Base-by-base conservation (phyloP, 2,888 invertebrate genomes). In the Hanleya hanleyi region DNA sequence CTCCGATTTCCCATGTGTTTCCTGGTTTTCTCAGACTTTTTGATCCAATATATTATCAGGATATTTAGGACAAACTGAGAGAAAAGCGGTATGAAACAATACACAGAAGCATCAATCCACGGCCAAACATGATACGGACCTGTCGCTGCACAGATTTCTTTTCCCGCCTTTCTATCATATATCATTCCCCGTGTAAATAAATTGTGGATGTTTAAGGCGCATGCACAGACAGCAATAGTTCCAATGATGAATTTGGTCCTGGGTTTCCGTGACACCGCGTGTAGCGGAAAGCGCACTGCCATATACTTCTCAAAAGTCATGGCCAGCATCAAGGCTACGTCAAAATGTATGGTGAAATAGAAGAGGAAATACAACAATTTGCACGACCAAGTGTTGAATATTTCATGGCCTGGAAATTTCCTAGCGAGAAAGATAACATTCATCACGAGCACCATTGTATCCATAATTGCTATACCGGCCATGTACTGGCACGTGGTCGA, bases 291-390 rank as follows among this genome's bases (percentile, higher is more conserved):
- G 32, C 37, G 49, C 50, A 77, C 67, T 32, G 71, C 73, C 9
- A 77, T 41, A 36, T 70, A 77, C n/a, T 74, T 69, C 65, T 77
- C 77, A 3, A 69, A 36, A 0, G 77, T 77, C 73, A 77, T 73
- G 29, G 68, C 66, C 15, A 69, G 51, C 70, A 77, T 69, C 5
- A 72, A 33, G 18, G 68, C 33, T 18, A 76, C 76, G 66, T 67
- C 67, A 41, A 68, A 66, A 64, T 76, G 76, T 26, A 71, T 71
- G 26, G 69, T 69, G 37, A 71, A 76, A 38, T 69, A 72, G 35
- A 72, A 65, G 9, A 71, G 51, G 22, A 76, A 76, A 33, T 57
- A 67, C 0, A 76, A 37, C 7, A 76, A 50, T n/a, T 67, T 66
- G 69, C 76, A 76, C 12, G 72, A 61, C 26, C 69, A 69, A 0